These are phyloP conservation scores for Sebastes cheni DNA, from an alignment of 2,797 vertebrate species.

Conservation along the genomic window DNA sequence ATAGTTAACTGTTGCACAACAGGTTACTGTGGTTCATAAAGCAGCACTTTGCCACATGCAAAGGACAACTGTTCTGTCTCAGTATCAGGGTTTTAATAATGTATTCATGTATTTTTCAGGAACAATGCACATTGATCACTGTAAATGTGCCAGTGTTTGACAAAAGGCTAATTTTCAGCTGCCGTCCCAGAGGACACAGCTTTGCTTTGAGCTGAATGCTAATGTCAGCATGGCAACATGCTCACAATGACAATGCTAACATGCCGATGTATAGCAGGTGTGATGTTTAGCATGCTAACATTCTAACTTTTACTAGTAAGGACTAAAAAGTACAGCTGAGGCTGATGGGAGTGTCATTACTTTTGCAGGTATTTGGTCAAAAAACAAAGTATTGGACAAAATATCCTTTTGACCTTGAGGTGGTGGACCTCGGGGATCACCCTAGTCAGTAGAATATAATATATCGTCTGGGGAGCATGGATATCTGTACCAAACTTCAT, in stretches of 20 bases:
- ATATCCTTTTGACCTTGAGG: neutral
- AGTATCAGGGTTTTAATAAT: neutral
- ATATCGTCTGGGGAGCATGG: neutral
- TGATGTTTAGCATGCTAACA: neutral
- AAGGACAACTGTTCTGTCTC: neutral
- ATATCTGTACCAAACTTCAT: neutral
- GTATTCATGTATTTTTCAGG: neutral
- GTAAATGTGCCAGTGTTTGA: neutral
- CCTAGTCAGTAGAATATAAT: neutral
- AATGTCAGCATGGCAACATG: neutral
- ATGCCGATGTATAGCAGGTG: neutral
- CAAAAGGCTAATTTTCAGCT: neutral
- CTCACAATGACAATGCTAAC: neutral
- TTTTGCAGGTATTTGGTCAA: neutral
- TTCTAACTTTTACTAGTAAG: neutral
- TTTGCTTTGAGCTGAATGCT: neutral
- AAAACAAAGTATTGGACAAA: neutral
- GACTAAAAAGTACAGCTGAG: neutral
- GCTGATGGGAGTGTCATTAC: neutral
- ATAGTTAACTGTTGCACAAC: neutral
- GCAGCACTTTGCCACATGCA: neutral
- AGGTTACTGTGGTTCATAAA: neutral
- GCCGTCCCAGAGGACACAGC: neutral
- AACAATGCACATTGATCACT: neutral
- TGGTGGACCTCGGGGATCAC: neutral